Base-by-base conservation (phyloP, 2,888 invertebrate species). In the Ceriagrion tenellum region DNA sequence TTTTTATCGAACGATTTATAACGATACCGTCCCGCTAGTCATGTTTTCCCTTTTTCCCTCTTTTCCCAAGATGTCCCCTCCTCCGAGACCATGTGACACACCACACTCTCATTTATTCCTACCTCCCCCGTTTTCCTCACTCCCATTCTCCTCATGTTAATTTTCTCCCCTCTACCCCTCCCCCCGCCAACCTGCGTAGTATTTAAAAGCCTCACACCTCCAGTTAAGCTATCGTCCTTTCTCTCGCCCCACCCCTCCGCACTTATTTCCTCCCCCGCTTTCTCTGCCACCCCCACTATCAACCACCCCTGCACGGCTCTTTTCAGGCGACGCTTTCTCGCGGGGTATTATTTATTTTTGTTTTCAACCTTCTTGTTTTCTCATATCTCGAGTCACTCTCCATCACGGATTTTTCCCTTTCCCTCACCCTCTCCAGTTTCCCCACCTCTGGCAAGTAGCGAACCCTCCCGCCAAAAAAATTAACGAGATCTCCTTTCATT, bases 321-420 rank as follows among this genome's bases (percentile, higher is more conserved):
- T 47, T 2, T 47, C 69, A 18, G 59, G 63, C 91, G 63, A 91
- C 91, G 91, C 30, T 91, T 91, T 63, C 40, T 63, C 30, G 3
- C 40, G 59, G 26, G 47, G n/a, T n/a, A n/a, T 47, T 47, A 4
- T 47, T 2, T 47, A 47, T 47, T 47, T 47, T 56, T 56, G 20
- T 91, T 91, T 91, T n/a, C 59, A 47, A n/a, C 47, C 47, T 18
- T 59, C 59, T 91, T 91, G 59, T 91, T 91, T 59, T 23, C 91
- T 63, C 91, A 26, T 91, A 63, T 40, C 91, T 63, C 91, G 91
- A 91, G 91, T 91, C 91, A 59, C 59, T 90, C 56, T 91, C 91
- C 35, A 35, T n/a, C 90, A 91, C 55, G n/a, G n/a, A 10, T 69
- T 90, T 63, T 63, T 47, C 56, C 35, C 35, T 30, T 40, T 35